Percentiles rank a stretch among this genome's conserved stretches.
phyloP scores from a whole-genome alignment of 2,797 vertebrate genomes.

The Cyclura pinguis region DNA sequence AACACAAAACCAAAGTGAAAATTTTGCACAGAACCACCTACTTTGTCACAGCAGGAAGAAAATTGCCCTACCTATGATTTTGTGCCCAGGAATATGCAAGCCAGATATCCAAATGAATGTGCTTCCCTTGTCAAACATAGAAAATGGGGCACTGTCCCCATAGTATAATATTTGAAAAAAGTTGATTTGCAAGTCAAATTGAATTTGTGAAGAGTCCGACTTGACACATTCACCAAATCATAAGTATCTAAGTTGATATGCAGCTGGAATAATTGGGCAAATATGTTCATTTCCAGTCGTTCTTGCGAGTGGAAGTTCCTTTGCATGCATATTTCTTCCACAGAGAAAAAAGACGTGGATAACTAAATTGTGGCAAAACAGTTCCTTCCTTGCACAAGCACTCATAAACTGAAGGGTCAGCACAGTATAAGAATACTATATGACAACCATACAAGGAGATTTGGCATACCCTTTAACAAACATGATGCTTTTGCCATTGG shows the following conservation, averaged over 20 bases:
- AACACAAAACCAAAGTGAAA: too few relatives aligned
- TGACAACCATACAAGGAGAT: not conserved
- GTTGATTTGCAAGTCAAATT: not conserved
- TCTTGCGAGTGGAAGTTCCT: not conserved
- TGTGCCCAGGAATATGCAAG: not conserved
- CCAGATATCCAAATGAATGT: not conserved
- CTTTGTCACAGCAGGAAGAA: too few relatives aligned
- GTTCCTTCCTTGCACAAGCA: not conserved
- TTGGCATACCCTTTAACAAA: slow-evolving; percentile 42
- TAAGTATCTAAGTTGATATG: not conserved
- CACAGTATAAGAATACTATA: slow-evolving; percentile 6
- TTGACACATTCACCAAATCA: not conserved
- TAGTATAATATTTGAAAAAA: not conserved
- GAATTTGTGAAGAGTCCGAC: not conserved
- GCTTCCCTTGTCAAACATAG: not conserved
- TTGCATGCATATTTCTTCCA: not conserved
- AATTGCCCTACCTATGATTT: not conserved
- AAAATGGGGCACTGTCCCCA: not conserved
- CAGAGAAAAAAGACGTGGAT: not conserved
- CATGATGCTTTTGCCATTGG: not conserved
- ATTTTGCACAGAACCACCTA: too few relatives aligned
- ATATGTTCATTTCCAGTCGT: slow-evolving; percentile 1
- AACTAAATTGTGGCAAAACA: not conserved
- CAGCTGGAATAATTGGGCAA: not conserved
- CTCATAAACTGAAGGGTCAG: not conserved